These are phyloP conservation scores for Hymenochirus boettgeri DNA, from an alignment of 2,113 vertebrate species.

Conservation along the genomic window DNA sequence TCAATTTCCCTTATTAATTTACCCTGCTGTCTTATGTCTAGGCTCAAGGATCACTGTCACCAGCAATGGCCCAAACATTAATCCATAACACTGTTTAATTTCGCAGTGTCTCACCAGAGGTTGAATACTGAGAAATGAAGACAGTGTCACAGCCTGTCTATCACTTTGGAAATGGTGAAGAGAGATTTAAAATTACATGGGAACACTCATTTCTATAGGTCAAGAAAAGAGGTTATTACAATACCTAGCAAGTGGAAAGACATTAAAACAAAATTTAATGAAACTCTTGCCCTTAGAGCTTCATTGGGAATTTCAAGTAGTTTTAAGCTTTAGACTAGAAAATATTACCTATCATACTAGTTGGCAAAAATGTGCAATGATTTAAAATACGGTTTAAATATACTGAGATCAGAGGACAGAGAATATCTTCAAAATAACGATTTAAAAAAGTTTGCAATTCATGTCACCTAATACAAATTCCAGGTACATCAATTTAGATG, in stretches of 20 bases:
- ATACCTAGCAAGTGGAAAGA: slow-evolving; percentile 42
- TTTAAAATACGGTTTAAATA: not conserved
- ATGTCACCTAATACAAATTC: no score
- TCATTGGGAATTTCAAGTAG: slow-evolving; percentile 30
- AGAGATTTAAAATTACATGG: slow-evolving; percentile 44
- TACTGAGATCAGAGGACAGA: not conserved
- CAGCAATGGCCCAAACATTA: slow-evolving; percentile 52
- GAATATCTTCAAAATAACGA: no score
- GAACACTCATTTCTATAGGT: slow-evolving; percentile 47
- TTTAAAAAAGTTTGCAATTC: no score
- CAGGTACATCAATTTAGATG: no score
- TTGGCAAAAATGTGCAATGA: slow-evolving; percentile 4
- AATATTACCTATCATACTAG: not conserved
- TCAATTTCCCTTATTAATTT: slow-evolving; percentile 82
- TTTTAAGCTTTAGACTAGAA: not conserved
- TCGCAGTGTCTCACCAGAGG: slow-evolving; percentile 45
- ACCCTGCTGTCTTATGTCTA: slow-evolving; percentile 61
- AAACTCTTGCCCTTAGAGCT: slow-evolving; percentile 39
- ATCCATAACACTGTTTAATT: slow-evolving; percentile 52
- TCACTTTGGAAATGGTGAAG: slow-evolving; percentile 46
- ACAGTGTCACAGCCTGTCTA: slow-evolving; percentile 20
- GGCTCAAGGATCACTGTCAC: slow-evolving; percentile 62
- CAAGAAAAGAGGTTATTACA: slow-evolving; percentile 51
- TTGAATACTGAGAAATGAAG: slow-evolving; percentile 44
- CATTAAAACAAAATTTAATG: slow-evolving; percentile 43